These are phyloP conservation scores for Pseudocheirus occidentalis DNA, from an alignment of 2,797 vertebrate genomes.

Conservation along the genomic window DNA sequence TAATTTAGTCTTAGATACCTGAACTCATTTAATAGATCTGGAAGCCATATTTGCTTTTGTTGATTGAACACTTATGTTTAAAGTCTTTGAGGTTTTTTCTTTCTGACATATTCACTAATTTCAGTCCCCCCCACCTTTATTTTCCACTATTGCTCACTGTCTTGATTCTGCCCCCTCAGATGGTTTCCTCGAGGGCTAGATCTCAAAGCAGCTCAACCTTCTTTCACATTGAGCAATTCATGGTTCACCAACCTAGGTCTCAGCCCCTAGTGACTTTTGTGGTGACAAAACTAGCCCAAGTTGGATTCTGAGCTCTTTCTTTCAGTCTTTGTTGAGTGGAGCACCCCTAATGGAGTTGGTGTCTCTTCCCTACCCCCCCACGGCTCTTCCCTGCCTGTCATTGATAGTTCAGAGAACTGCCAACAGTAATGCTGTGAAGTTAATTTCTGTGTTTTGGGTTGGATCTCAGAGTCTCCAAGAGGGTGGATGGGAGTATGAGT, in stretches of 20 bases:
- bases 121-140: background rate
- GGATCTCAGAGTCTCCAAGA: too few relatives aligned
- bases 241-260: background rate
- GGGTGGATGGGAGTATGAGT: too few relatives aligned
- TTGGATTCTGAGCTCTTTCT: background rate
- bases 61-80: background rate
- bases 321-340: too few relatives aligned
- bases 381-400: too few relatives aligned
- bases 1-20: background rate
- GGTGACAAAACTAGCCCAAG: background rate
- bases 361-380: too few relatives aligned
- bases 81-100: background rate
- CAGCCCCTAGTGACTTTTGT: too few relatives aligned
- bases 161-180: background rate
- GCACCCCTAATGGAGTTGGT: too few relatives aligned
- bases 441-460: too few relatives aligned
- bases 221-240: too few relatives aligned
- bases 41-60: background rate
- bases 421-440: too few relatives aligned
- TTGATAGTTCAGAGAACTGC: too few relatives aligned
- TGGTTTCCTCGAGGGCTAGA: background rate
- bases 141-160: background rate
- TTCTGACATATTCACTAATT: background rate
- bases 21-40: background rate
- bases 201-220: too few relatives aligned